Evolutionary conservation across 2,888 invertebrate species (phyloP), one percentile per base, ranked within the genome.

Genomic region (Caradrina kadenii): DNA sequence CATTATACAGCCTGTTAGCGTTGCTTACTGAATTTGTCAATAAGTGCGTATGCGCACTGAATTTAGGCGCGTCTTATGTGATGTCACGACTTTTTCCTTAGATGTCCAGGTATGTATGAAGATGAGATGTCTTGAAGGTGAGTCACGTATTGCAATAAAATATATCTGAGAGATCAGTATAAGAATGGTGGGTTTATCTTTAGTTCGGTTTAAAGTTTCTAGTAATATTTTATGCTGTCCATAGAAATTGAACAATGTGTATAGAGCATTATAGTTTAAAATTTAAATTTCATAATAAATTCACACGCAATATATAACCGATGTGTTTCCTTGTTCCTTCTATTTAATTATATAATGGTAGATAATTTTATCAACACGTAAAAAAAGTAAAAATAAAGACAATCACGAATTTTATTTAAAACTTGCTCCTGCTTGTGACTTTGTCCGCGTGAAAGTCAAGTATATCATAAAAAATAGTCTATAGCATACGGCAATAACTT

Each of bases 71-170:
- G 65, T 79, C 48, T 53, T 60, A 62, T 69, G 75, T 67, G 63
- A 55, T 69, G 81, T 81, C 81, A 83, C 82, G 82, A 79, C 70
- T 75, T 82, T 81, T 76, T 64, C 83, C 83, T 63, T 81, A 81
- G 67, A 75, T 13, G 75, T 74, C 65, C 19, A 31, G 56, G 55
- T 72, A 54, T 66, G 73, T 78, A 73, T 59, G 70, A 70, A 74
- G 65, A 77, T 77, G 70, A 77, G 77, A 53, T 79, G 21, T 63
- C 66, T 79, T 63, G 42, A 17, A 70, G 31, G 61, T 70, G 55
- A 62, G 70, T 75, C 79, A 75, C 79, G 77, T 70, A 67, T 26
- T 63, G 49, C 77, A 75, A 79, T 78, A 78, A 70, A 79, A 79
- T 73, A 63, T 63, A 77, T 22, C 73, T 65, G 54, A 53, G 54